Evolutionary conservation across 1,140 invertebrate species (phyloP).

Genomic region (Subanguina moxae): DNA sequence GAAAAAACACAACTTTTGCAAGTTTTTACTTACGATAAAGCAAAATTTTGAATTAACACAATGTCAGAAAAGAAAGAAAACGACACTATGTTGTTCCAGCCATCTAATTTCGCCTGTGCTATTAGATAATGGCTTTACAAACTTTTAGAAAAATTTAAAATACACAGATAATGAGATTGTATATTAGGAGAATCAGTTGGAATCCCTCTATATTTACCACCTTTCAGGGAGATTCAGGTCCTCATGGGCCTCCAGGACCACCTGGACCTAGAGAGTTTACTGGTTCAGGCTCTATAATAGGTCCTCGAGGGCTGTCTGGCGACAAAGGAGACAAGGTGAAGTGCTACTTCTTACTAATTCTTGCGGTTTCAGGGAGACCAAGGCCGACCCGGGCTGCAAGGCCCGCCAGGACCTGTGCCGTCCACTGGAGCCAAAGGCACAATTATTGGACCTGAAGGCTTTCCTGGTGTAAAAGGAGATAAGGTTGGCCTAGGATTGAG

Average conservation of each 20-base stretch:
- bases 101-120: too few relatives aligned
- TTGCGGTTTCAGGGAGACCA: constrained; percentile 54
- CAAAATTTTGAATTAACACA: too few relatives aligned
- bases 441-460: constrained; percentile 57
- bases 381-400: constrained; percentile 45
- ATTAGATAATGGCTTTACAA: too few relatives aligned
- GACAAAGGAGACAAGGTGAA: constrained; percentile 56
- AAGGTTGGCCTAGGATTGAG: constrained; percentile 40
- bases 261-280: constrained; percentile 48
- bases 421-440: constrained; percentile 50
- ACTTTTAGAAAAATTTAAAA: too few relatives aligned
- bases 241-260: constrained; percentile 45
- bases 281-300: constrained; percentile 56
- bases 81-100: too few relatives aligned
- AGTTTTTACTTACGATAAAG: too few relatives aligned
- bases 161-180: too few relatives aligned
- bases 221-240: constrained; percentile 58
- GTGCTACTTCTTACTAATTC: background rate
- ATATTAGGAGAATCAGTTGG: too few relatives aligned
- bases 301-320: constrained; percentile 51
- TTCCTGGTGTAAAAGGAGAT: constrained; percentile 54
- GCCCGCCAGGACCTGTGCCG: constrained; percentile 50
- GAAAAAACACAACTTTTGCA: too few relatives aligned
- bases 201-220: too few relatives aligned
- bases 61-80: too few relatives aligned